Conservation (phyloP, 2,888 invertebrate species). For the Hybos culiciformis region DNA sequence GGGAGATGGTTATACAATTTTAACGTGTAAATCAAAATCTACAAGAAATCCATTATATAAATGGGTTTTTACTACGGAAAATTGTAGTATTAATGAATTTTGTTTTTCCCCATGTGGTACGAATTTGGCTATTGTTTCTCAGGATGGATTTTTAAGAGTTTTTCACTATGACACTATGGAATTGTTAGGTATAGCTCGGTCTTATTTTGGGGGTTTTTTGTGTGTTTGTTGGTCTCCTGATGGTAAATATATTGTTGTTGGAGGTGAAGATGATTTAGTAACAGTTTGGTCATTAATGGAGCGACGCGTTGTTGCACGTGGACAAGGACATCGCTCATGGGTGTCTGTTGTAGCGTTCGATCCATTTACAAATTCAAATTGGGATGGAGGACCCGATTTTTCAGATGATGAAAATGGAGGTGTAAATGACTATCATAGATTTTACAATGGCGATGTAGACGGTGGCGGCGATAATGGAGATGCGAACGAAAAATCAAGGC, state of each 20-base stretch:
- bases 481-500: constrained; percentile 24
- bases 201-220: constrained; percentile 94
- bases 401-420: constrained; percentile 44
- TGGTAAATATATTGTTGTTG: constrained; percentile 85
- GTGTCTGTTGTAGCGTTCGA: constrained; percentile 94
- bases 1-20: constrained; percentile 86
- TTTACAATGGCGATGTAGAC: constrained; percentile 11
- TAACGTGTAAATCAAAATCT: constrained; percentile 92
- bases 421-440: background rate
- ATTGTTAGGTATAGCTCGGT: constrained; percentile 79
- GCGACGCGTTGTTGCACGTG: constrained; percentile 87
- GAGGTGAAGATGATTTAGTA: constrained; percentile 97
- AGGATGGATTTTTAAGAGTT: constrained; percentile 87
- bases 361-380: constrained; percentile 62
- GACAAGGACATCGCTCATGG: constrained; percentile 97
- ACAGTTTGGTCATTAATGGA: constrained; percentile 94
- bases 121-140: constrained; percentile 86
- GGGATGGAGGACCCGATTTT: constrained; percentile 40
- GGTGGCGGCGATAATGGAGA: constrained; percentile 15
- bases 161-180: constrained; percentile 98
- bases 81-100: constrained; percentile 86
- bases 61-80: constrained; percentile 73
- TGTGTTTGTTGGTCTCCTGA: constrained; percentile 99
- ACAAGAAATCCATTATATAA: constrained; percentile 90
- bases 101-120: constrained; percentile 91